A percentile compares a stretch with the other conserved stretches of the same genome.
These are phyloP conservation scores for Lacerta agilis DNA, from an alignment of 2,797 vertebrate species.

Conservation along the genomic window DNA sequence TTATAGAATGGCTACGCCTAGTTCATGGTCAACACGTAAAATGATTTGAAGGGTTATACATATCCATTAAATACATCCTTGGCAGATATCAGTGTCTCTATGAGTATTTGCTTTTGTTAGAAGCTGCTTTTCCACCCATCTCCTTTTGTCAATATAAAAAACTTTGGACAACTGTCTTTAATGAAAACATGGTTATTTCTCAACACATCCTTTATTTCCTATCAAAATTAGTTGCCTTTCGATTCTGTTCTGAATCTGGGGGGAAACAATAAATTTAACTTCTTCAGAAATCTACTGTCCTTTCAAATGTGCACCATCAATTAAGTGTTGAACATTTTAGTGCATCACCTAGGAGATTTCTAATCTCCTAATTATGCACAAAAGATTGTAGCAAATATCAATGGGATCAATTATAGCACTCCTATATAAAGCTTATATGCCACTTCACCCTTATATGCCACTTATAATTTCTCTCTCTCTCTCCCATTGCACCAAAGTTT, in stretches of 20 bases:
- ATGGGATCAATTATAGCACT: neutral
- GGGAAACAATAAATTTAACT: neutral
- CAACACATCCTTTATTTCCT: neutral
- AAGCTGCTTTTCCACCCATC: slow-evolving; percentile 73
- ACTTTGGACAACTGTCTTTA: slow-evolving; percentile 24
- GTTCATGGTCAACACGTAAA: slow-evolving; percentile 75
- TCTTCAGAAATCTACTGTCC: neutral
- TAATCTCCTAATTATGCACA: neutral
- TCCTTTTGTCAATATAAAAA: slow-evolving; percentile 18
- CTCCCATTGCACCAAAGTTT: slow-evolving; percentile 29
- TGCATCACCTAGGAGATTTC: neutral
- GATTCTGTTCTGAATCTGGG: neutral
- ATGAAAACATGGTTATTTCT: neutral
- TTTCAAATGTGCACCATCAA: neutral
- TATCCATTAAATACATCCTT: slow-evolving; percentile 84
- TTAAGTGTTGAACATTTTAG: neutral
- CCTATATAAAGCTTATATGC: slow-evolving; percentile 1
- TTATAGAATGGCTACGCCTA: slow-evolving; percentile 74
- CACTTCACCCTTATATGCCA: neutral
- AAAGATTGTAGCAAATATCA: neutral
- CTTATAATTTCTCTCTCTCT: no score
- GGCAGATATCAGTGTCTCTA: slow-evolving; percentile 65
- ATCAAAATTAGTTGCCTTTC: neutral
- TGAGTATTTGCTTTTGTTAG: slow-evolving; percentile 70
- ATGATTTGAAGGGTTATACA: slow-evolving; percentile 75